Base-by-base conservation (phyloP, 2,888 invertebrate genomes). In the Labia minor region DNA sequence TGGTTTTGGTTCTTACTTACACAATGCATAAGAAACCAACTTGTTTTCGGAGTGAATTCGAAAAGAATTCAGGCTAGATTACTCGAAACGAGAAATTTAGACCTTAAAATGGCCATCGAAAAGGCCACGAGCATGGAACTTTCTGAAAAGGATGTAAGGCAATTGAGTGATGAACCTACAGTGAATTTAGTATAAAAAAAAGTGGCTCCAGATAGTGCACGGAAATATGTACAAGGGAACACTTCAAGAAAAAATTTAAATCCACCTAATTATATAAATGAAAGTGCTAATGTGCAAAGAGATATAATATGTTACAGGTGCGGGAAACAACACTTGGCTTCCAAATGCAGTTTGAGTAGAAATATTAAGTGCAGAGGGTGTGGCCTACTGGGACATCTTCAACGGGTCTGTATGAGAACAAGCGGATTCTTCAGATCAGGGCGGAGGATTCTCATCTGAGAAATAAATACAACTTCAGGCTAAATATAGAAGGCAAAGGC, bases 51-150 rank as follows among this genome's bases (percentile, higher is more conserved):
- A 3, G 3, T 64, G 16, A 3, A 11, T 10, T 21, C 20, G 10
- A 19, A 14, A 18, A 61, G n/a, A 3, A 37, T 64, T 8, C 21
- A 37, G 21, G 19, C 19, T 21, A 64, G 21, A n/a, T 16, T 64
- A 11, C 14, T 21, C 8, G 21, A 19, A 19, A 64, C 18, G 11
- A 21, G 11, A n/a, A 18, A 37, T 18, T 16, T 64, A 37, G n/a
- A 3, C 14, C n/a, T 26, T 2, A 37, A 64, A n/a, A n/a, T 3
- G 8, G 21, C 26, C 4, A 14, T 37, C 2, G 64, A 64, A 61
- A 64, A 3, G 11, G 64, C 37, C 14, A 26, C 21, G 4, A 19
- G 19, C 18, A 64, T 64, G 64, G 64, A 64, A 64, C 64, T 19
- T 14, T 33, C 64, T 3, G 64, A 19, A 19, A 37, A 14, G 64